phyloP scores from a whole-genome alignment of 1,140 invertebrate species.

The Parasteatoda tepidariorum region DNA sequence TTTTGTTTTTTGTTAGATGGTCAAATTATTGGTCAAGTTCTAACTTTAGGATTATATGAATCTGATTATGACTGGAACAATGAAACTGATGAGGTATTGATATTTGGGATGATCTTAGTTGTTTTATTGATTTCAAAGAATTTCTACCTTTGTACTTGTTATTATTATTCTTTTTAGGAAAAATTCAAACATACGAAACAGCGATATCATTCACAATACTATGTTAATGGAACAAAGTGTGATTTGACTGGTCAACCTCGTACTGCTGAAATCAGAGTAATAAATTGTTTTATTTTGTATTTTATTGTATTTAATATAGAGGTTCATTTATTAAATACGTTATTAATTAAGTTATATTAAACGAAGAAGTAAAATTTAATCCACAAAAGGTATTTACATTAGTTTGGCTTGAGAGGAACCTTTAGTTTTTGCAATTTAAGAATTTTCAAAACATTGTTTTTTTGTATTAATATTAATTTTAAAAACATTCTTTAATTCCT shows the following conservation, averaged over 20 bases:
- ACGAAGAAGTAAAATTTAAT: too few relatives aligned
- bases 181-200: slow-evolving; percentile 61
- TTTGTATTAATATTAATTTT: too few relatives aligned
- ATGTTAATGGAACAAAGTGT: slow-evolving; percentile 71
- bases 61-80: slow-evolving; percentile 71
- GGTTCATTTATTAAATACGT: too few relatives aligned
- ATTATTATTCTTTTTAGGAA: slow-evolving; percentile 19
- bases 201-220: slow-evolving; percentile 70
- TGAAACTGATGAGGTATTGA: slow-evolving; percentile 62
- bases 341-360: too few relatives aligned
- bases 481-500: too few relatives aligned
- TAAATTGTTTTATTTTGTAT: slow-evolving; percentile 44
- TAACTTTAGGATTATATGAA: slow-evolving; percentile 70
- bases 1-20: slow-evolving; percentile 67
- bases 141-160: neutral
- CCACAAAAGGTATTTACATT: too few relatives aligned
- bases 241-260: slow-evolving; percentile 69
- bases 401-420: too few relatives aligned
- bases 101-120: neutral
- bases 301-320: too few relatives aligned
- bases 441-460: too few relatives aligned
- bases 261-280: slow-evolving; percentile 70
- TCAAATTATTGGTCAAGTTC: slow-evolving; percentile 68
- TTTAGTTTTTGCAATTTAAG: too few relatives aligned
- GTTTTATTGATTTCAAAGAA: neutral